Evolutionary conservation across 2,113 vertebrate species (phyloP), one percentile per base, ranked within the genome.

Genomic region (Mus pahari): DNA sequence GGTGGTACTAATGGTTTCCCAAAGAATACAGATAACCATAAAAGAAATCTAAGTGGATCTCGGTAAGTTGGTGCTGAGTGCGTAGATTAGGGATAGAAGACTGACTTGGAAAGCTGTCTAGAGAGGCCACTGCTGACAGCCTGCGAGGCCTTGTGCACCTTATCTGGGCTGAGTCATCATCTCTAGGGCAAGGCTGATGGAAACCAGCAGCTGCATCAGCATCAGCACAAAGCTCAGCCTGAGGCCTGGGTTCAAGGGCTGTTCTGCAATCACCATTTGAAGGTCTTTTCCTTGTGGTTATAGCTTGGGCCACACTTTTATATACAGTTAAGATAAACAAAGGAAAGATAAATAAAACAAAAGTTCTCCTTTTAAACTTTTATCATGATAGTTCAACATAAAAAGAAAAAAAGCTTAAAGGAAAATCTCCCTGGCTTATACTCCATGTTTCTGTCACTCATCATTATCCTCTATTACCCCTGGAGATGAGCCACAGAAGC

Each of bases 141-240:
- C 77, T 86, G 90, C 50, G 73, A 86, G 77, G n/a, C 22, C 64
- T 81, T 53, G 75, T 60, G 71, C 36, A 70, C 39, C 42, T 93
- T 75, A 36, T 86, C 64, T 94, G 62, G 62, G 48, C 22, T 94
- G 92, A 96, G 39, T 81, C 90, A 86, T 33, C 22, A 48, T 83
- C 78, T 78, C 39, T 12, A 91, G 83, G 64, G 24, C 70, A 95
- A 48, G 45, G 19, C 48, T 31, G 28, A 62, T 45, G 36, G 31
- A 48, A 87, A 79, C 28, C 39, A 81, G 48, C n/a, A 88, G n/a
- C 7, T 45, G 53, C 1, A 1, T 4, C 14, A 5, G 53, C 1
- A 1, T 4, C 14, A 5, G 33, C 60, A 90, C 39, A 68, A 39
- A 68, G 50, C 66, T 58, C 19, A 90, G 48, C 1, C 8, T 4